Evolutionary conservation across 2,113 vertebrate genomes (phyloP).

Genomic region (Nematolebias whitei): DNA sequence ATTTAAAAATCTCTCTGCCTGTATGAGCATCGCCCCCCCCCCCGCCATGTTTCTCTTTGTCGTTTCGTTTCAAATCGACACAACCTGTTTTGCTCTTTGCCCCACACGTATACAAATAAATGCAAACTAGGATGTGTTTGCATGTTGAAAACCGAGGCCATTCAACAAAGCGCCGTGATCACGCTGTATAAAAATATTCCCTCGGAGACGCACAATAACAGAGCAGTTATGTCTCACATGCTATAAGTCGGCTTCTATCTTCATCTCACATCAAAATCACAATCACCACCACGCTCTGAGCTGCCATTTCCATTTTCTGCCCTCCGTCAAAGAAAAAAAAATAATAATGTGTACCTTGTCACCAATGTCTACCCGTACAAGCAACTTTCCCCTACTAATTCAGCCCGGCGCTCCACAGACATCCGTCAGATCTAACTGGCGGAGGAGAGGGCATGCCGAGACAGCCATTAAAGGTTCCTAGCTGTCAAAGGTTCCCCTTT

Average conservation of each 20-base stretch:
- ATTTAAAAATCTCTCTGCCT: neutral
- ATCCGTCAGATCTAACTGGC: slow-evolving; percentile 71
- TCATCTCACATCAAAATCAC: slow-evolving; percentile 63
- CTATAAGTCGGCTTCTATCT: slow-evolving; percentile 56
- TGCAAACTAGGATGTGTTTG: slow-evolving; percentile 62
- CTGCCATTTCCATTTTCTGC: slow-evolving; percentile 72
- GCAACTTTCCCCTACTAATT: slow-evolving; percentile 71
- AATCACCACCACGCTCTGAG: slow-evolving; percentile 49
- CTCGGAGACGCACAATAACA: slow-evolving; percentile 47
- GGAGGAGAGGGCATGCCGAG: slow-evolving; percentile 72
- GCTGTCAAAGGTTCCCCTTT: slow-evolving; percentile 82
- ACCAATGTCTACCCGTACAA: slow-evolving; percentile 53
- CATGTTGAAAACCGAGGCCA: slow-evolving; percentile 37
- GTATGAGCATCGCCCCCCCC: neutral
- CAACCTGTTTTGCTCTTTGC: slow-evolving; percentile 8
- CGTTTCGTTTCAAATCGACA: slow-evolving; percentile 17
- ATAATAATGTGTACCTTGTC: slow-evolving; percentile 78
- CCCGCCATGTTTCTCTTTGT: neutral
- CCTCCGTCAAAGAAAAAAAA: slow-evolving; percentile 67
- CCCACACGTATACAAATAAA: slow-evolving; percentile 36
- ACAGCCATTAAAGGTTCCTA: slow-evolving; percentile 80
- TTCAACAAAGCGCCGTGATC: slow-evolving; percentile 54
- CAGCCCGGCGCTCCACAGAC: slow-evolving; percentile 59
- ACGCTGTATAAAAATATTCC: slow-evolving; percentile 67
- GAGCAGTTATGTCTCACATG: slow-evolving; percentile 41